Evolutionary conservation across 2,113 vertebrate species (phyloP).

Genomic region (Eulemur rufifrons): DNA sequence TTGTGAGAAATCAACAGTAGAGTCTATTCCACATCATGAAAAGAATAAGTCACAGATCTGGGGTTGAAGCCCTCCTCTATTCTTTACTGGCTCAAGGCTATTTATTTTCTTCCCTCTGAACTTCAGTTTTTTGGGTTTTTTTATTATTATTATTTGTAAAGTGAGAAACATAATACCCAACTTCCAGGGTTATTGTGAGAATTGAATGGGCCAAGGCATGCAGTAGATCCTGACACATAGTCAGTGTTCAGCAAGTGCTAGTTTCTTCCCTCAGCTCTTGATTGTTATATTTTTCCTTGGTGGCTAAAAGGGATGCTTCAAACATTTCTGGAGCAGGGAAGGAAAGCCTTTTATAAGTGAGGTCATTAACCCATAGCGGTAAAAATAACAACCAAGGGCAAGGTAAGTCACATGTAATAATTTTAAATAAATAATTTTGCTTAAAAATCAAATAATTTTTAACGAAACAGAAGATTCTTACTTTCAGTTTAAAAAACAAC

Average conservation of each 20-base stretch:
- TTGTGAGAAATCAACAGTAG: background rate
- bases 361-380: background rate
- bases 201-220: background rate
- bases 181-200: background rate
- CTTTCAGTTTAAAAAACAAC: background rate
- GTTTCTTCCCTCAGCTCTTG: background rate
- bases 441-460: background rate
- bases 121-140: background rate
- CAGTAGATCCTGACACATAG: background rate
- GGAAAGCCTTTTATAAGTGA: background rate
- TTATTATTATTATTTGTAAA: background rate
- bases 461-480: background rate
- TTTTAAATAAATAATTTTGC: background rate
- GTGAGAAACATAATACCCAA: background rate
- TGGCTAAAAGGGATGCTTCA: background rate
- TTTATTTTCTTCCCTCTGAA: constrained; percentile 35
- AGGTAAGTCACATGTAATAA: background rate
- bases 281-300: background rate
- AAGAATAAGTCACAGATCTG: no score
- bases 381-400: background rate
- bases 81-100: background rate
- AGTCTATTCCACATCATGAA: background rate
- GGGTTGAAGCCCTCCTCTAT: background rate
- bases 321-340: background rate
- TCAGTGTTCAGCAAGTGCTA: background rate